A percentile compares a stretch with the other conserved stretches of the same genome.
Evolutionary conservation across 2,888 invertebrate species (phyloP).

Genomic region (Pachycephus smyrnensis): DNA sequence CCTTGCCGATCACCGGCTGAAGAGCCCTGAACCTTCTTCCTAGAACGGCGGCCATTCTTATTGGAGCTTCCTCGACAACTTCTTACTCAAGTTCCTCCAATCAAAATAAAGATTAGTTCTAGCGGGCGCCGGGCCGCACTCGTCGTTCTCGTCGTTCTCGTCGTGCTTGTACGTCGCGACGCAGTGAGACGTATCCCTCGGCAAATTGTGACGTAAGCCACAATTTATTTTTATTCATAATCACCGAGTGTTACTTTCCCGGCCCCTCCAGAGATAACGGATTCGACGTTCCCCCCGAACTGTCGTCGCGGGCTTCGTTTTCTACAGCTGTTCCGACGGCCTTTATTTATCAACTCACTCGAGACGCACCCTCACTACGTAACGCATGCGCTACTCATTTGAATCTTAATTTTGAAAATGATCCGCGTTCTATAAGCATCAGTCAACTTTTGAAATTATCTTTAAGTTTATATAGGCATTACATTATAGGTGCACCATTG

Average conservation of each 20-base stretch:
- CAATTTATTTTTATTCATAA: slow-evolving; percentile 9
- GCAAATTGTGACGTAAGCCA: slow-evolving; percentile 5
- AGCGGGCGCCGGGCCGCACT: slow-evolving; percentile 11
- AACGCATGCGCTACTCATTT: background rate
- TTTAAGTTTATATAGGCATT: background rate
- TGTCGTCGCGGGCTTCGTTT: background rate
- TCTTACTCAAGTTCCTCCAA: slow-evolving; percentile 17
- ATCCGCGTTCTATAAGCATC: background rate
- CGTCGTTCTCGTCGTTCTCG: background rate
- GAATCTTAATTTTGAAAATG: background rate
- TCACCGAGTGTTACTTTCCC: background rate
- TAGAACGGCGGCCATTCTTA: slow-evolving; percentile 62
- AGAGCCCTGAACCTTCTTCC: slow-evolving; percentile 53
- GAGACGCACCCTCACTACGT: background rate
- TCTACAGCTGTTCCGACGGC: background rate
- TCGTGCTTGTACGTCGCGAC: background rate
- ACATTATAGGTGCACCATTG: background rate
- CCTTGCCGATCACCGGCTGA: slow-evolving; percentile 51
- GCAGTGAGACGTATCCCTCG: background rate
- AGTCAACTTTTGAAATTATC: background rate
- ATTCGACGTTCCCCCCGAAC: background rate
- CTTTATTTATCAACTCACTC: background rate
- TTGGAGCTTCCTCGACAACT: slow-evolving; percentile 30
- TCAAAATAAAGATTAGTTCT: slow-evolving; percentile 19
- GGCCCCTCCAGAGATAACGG: background rate